These are phyloP conservation scores for Pseudopipra pipra DNA, from an alignment of 2,113 vertebrate species.

Conservation along the genomic window DNA sequence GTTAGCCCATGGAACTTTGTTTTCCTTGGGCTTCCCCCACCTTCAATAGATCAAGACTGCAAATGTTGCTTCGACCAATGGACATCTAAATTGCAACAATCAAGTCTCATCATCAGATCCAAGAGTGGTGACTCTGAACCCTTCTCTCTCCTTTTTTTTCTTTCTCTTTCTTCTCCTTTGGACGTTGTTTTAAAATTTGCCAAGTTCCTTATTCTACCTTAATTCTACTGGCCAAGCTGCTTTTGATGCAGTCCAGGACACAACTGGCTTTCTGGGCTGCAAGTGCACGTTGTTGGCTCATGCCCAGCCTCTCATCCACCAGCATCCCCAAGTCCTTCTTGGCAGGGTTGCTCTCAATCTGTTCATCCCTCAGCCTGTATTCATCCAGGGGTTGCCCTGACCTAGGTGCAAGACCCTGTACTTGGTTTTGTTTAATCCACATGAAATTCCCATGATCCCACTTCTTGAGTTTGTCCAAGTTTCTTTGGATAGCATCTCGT, in stretches of 20 bases:
- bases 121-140: not conserved
- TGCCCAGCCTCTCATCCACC: not conserved
- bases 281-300: not conserved
- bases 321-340: not conserved
- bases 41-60: not conserved
- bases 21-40: not conserved
- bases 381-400: fast-evolving
- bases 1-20: not conserved
- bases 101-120: not conserved
- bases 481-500: not conserved
- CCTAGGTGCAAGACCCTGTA: not conserved
- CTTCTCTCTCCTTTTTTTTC: not conserved
- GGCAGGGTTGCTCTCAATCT: not conserved
- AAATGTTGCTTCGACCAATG: not conserved
- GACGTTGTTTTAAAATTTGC: not conserved
- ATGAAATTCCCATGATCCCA: not conserved
- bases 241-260: not conserved
- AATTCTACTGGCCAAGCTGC: fast-evolving
- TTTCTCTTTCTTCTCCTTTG: not conserved
- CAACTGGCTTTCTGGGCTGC: fast-evolving
- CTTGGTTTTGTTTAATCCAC: not conserved
- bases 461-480: not conserved
- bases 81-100: not conserved
- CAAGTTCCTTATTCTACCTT: not conserved
- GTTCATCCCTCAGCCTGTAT: not conserved